phyloP scores from a whole-genome alignment of 2,797 vertebrate genomes.

The Bryconaethiops microstoma region DNA sequence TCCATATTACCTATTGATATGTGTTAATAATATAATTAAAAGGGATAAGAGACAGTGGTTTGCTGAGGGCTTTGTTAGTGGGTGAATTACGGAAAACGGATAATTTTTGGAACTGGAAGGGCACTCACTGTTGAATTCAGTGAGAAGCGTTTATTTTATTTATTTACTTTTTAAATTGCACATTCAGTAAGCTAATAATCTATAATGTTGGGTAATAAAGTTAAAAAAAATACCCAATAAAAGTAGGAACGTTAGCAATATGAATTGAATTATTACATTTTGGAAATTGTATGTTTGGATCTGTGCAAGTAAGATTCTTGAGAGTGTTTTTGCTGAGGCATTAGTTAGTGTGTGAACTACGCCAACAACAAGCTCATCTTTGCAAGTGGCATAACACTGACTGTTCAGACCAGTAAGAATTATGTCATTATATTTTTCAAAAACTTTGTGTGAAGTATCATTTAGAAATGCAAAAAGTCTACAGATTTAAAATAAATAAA shows the following conservation, averaged over 20 bases:
- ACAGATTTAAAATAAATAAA: neutral
- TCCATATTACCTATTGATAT: no score
- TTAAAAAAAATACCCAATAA: no score
- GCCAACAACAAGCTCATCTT: constrained; percentile 45
- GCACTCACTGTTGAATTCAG: constrained; percentile 34
- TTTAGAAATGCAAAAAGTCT: neutral
- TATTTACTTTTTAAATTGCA: no score
- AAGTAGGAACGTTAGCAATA: no score
- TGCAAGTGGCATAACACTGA: constrained; percentile 43
- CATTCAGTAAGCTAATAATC: no score
- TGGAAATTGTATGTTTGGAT: no score
- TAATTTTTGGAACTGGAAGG: constrained; percentile 50
- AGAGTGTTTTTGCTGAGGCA: constrained; percentile 26
- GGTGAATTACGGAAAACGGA: constrained; percentile 50
- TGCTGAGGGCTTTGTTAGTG: constrained; percentile 35
- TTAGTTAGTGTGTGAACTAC: constrained; percentile 52
- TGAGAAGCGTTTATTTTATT: constrained; percentile 7
- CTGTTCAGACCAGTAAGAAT: constrained; percentile 14
- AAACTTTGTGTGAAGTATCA: no score
- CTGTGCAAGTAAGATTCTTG: no score
- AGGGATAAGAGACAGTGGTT: neutral
- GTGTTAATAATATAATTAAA: no score
- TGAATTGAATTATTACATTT: no score
- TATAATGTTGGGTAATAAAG: no score
- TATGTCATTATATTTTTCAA: no score